Percentiles rank a stretch among this genome's conserved stretches.
Conservation (phyloP, 2,113 vertebrate species). For the Amia ocellicauda region DNA sequence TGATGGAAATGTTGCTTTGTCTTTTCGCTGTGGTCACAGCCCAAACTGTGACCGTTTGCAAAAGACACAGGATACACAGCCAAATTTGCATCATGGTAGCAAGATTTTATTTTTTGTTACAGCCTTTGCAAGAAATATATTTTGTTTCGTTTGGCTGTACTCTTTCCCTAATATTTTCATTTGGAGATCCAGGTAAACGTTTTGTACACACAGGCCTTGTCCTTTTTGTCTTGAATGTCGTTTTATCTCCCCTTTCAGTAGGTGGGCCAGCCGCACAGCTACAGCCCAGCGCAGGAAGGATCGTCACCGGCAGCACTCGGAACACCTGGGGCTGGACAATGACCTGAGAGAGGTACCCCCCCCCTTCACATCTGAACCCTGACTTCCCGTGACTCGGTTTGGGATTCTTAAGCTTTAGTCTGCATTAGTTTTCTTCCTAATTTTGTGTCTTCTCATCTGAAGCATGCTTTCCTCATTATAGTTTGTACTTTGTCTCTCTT, state of each 20-base stretch:
- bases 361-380: background rate
- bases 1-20: background rate
- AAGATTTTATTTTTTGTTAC: too few relatives aligned
- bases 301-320: conserved; percentile 69
- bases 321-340: conserved; percentile 77
- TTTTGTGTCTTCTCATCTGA: background rate
- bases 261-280: conserved; percentile 82
- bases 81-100: too few relatives aligned
- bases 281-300: conserved; percentile 77
- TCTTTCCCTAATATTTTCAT: too few relatives aligned
- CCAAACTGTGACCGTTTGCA: too few relatives aligned
- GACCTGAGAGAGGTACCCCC: conserved; percentile 79
- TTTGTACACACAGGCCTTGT: too few relatives aligned
- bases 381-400: too few relatives aligned
- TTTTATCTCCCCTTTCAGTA: conserved; percentile 45
- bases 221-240: conserved; percentile 8
- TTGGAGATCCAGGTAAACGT: too few relatives aligned
- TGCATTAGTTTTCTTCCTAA: background rate
- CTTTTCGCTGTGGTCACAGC: too few relatives aligned
- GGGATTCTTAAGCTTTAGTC: background rate
- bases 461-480: conserved; percentile 1
- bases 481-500: conserved; percentile 14
- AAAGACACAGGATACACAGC: too few relatives aligned
- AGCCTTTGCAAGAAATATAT: too few relatives aligned
- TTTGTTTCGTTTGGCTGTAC: too few relatives aligned